Conservation (phyloP, 2,113 vertebrate genomes). For the Platichthys flesus region DNA sequence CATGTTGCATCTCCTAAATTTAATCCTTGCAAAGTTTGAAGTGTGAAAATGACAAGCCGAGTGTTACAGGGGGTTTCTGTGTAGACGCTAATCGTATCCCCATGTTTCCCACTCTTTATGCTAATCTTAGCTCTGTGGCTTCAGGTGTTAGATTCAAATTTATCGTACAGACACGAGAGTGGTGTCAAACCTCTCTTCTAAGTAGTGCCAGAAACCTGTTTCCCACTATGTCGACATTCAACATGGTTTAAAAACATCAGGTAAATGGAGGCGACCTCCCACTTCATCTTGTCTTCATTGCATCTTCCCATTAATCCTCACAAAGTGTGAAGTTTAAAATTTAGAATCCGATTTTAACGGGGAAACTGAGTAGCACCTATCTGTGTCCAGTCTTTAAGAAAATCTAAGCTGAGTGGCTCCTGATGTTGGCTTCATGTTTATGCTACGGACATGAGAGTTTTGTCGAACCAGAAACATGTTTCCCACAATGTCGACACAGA, state of each 20-base stretch:
- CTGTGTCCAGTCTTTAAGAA: too few species aligned
- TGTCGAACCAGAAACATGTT: not conserved
- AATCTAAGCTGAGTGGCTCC: too few species aligned
- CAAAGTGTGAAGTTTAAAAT: too few species aligned
- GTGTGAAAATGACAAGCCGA: not conserved
- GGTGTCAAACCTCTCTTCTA: not conserved
- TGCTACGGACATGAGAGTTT: too few species aligned
- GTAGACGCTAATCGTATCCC: not conserved
- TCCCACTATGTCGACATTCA: not conserved
- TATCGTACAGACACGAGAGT: not conserved
- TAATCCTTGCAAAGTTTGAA: not conserved
- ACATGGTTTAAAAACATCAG: constrained; percentile 10
- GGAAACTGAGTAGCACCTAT: too few species aligned
- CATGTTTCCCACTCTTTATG: not conserved
- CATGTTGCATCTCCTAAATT: not conserved
- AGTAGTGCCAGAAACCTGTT: not conserved
- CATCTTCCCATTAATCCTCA: too few species aligned
- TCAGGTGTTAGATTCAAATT: not conserved
- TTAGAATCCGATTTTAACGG: too few species aligned
- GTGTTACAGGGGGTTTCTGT: not conserved
- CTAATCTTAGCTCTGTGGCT: not conserved
- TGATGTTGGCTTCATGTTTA: not conserved
- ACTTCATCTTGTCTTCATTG: not conserved
- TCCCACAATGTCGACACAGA: not conserved
- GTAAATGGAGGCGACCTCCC: not conserved